Percentiles rank a stretch among this genome's conserved stretches.
These are phyloP conservation scores for Dromaius novaehollandiae DNA, from an alignment of 2,113 vertebrate genomes.

Conservation along the genomic window DNA sequence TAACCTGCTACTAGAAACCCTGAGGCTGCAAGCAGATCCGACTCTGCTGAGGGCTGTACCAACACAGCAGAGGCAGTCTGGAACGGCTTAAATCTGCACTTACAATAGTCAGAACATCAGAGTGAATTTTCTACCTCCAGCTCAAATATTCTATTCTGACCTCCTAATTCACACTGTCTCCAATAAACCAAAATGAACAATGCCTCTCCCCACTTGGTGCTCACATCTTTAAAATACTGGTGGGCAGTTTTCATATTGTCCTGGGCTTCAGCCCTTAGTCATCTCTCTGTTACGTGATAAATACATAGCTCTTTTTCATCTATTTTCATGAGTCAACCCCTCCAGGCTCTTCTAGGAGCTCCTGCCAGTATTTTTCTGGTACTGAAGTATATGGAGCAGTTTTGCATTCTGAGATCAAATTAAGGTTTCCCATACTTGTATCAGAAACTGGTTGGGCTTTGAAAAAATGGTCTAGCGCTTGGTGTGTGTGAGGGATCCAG, in stretches of 20 bases:
- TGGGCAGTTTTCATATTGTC: conserved; percentile 49
- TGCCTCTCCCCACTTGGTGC: neutral
- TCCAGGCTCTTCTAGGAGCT: conserved; percentile 19
- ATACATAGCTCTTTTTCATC: conserved; percentile 32
- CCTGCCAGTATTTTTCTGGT: conserved; percentile 24
- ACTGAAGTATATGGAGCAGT: neutral
- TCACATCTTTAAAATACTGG: conserved; percentile 47
- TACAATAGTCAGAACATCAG: conserved; percentile 6
- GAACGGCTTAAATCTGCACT: conserved; percentile 30
- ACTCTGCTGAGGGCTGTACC: neutral
- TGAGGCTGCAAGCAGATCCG: neutral
- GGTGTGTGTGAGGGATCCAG: neutral
- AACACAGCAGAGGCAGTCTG: neutral
- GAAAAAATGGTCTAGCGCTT: conserved; percentile 3
- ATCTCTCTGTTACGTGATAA: conserved; percentile 39
- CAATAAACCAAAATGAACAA: conserved; percentile 45
- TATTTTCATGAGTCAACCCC: conserved; percentile 42
- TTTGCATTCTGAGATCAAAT: conserved; percentile 56
- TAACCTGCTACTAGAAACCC: conserved; percentile 25
- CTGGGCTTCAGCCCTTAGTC: conserved; percentile 52
- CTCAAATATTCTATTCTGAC: conserved; percentile 24
- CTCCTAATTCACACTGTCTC: conserved; percentile 9
- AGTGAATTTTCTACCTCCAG: conserved; percentile 8
- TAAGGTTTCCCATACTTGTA: conserved; percentile 17
- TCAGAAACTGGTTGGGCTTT: conserved; percentile 26